Evolutionary conservation across 2,797 vertebrate species (phyloP).

Genomic region (Salmo trutta): DNA sequence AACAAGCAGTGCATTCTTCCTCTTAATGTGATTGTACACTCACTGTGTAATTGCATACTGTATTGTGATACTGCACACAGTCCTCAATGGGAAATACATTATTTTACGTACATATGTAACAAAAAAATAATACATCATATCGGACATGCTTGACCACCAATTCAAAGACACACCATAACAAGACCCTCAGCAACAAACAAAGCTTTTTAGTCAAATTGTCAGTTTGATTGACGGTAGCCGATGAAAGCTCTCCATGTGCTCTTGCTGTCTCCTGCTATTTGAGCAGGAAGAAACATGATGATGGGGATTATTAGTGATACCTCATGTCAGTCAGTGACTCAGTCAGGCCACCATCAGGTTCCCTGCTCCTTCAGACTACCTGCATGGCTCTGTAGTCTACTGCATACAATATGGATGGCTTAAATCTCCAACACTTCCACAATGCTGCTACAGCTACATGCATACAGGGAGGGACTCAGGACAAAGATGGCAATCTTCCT

Average conservation of each 20-base stretch:
- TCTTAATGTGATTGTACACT: too few species aligned
- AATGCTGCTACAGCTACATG: conserved; percentile 22
- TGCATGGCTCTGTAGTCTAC: conserved; percentile 40
- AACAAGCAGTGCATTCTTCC: conserved; percentile 17
- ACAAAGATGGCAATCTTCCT: conserved; percentile 70
- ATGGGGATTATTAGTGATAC: conserved; percentile 63
- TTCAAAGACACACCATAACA: too few species aligned
- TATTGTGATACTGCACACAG: too few species aligned
- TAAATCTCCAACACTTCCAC: conserved; percentile 33
- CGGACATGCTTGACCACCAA: too few species aligned
- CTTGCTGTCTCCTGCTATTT: conserved; percentile 49
- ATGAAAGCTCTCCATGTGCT: background rate
- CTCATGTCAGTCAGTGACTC: conserved; percentile 46
- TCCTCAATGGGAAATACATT: too few species aligned
- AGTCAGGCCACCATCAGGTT: conserved; percentile 51
- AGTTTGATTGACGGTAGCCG: background rate
- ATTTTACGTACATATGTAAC: too few species aligned
- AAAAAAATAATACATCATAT: too few species aligned
- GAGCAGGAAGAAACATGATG: conserved; percentile 52
- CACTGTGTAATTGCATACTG: too few species aligned
- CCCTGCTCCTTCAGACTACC: conserved; percentile 39
- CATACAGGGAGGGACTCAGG: conserved; percentile 23
- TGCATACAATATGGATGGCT: conserved; percentile 55
- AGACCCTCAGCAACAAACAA: background rate
- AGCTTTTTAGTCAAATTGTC: conserved; percentile 28